A percentile compares a stretch with the other conserved stretches of the same genome.
Evolutionary conservation across 2,113 vertebrate genomes (phyloP).

Genomic region (Platycercus adscitus): DNA sequence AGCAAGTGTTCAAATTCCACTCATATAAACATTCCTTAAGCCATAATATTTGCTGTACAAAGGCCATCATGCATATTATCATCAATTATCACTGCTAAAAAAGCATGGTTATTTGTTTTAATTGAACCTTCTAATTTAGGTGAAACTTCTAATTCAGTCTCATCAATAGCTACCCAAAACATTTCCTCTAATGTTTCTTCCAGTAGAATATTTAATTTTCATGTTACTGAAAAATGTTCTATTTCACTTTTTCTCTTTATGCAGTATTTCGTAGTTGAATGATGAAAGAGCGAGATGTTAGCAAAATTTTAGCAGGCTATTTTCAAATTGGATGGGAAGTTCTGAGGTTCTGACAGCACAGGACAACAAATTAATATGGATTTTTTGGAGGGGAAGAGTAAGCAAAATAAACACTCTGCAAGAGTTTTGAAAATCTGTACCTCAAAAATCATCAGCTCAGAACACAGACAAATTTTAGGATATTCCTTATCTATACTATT

Average conservation of each 20-base stretch:
- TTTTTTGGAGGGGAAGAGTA: not conserved
- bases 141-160: not conserved
- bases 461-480: not conserved
- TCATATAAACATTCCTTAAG: not conserved
- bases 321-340: not conserved
- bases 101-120: not conserved
- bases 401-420: not conserved
- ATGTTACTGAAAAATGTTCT: not conserved
- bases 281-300: not conserved
- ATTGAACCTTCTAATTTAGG: not conserved
- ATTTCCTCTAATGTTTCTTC: not conserved
- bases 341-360: not conserved
- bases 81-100: not conserved
- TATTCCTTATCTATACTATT: not conserved
- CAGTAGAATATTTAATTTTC: not conserved
- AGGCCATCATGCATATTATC: not conserved
- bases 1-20: not conserved
- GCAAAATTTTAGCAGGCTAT: not conserved
- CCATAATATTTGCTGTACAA: not conserved
- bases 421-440: not conserved
- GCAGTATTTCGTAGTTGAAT: not conserved
- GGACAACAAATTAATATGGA: not conserved
- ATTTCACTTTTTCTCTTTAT: not conserved
- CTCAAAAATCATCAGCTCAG: not conserved
- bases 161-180: not conserved